Base-by-base conservation (phyloP, 2,888 invertebrate species). In the Dysmachus trigonus region DNA sequence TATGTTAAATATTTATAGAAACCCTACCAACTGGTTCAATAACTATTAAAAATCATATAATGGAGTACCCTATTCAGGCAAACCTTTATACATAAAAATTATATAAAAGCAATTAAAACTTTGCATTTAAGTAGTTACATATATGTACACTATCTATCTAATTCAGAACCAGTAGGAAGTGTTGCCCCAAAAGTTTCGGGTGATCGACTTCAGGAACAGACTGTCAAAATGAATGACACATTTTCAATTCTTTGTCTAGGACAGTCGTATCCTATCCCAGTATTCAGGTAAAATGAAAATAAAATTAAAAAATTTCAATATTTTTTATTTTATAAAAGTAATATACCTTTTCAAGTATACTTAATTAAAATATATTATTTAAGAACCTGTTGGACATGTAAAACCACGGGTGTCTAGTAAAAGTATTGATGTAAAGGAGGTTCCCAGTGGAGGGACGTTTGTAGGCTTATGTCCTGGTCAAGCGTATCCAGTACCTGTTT, bases 221-320 rank as follows among this genome's bases (percentile, higher is more conserved):
- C 92, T 86, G 90, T 93, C 89, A 90, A 90, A 88, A 89, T 89
- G 87, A 90, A 88, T 6, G 91, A 92, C 89, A 94, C 93, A 89
- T 94, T 95, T 89, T 94, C 95, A 87, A 93, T 95, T 89, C 93
- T 95, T 90, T 96, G 96, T 92, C 94, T 95, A 89, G 94, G 95
- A 90, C 96, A 96, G 93, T 95, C 95, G 87, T 96, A 94, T 92
- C 96, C 96, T 87, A 94, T 95, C 90, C 96, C 96, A 87, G 91
- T 92, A 85, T 95, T 95, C 94, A 96, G 96, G 96, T 96, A 94
- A 93, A 82, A 71, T 62, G 1, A 13, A 27, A 41, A 22, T 22
- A n/a, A n/a, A n/a, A 51, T 15, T n/a, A 8, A 41, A 41, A 41
- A 7, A 41, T 41, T 13, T n/a, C n/a, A n/a, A n/a, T n/a, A n/a